Base-by-base conservation (phyloP, 2,888 invertebrate genomes). In the Agrochola litura region DNA sequence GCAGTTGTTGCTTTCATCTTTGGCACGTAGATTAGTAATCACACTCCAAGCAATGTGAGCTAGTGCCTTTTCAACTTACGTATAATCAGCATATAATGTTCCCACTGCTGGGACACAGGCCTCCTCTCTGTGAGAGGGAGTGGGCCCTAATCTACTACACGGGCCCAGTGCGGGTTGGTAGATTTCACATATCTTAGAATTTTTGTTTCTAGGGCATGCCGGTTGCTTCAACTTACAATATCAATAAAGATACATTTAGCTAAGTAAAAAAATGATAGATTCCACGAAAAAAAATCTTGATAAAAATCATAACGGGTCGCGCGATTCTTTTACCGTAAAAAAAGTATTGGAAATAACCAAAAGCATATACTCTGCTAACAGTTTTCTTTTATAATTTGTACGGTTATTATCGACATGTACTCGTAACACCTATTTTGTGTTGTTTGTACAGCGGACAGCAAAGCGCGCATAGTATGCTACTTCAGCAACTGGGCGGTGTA, bases 401-500 rank as follows among this genome's bases (percentile, higher is more conserved):
- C n/a, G 14, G 16, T n/a, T 65, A 41, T n/a, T 49, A 49, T 58
- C 14, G 22, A 2, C 46, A 46, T 49, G 16, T 16, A 49, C 1
- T 77, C 16, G 0, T 46, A 52, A 25, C 9, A 56, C 0, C 0
- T 16, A n/a, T 5, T 76, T 69, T 3, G 0, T 52, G 22, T 73
- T 81, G 0, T 66, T 49, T 81, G 0, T 41, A 0, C 86, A 96
- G 95, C 94, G 93, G 95, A 95, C 91, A 93, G 95, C 94, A 96
- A 94, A 88, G 96, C 97, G 81, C 97, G 97, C 85, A 94, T 97
- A 90, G 97, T 97, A 89, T 97, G 97, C 82, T 97, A 97, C 95
- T 97, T 97, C 92, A 98, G 98, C 91, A 98, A 98, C 94, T 98
- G 98, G 99, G 99, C 99, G 16, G 97, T 98, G 74, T 98, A 98